Base-by-base conservation (phyloP, 2,113 vertebrate species). In the Ictalurus furcatus region DNA sequence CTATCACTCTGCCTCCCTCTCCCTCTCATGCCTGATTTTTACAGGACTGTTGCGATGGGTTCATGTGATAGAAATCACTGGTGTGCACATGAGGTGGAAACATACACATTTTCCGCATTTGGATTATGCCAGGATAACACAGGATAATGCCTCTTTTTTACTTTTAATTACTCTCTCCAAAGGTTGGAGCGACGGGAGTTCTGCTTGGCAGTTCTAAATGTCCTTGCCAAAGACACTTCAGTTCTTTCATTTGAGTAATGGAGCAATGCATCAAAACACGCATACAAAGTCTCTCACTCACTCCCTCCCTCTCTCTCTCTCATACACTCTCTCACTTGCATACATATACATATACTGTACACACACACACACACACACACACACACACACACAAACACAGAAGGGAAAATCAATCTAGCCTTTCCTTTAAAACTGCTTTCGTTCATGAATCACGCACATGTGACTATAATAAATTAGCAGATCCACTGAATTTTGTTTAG, bases 211-310 rank as follows among this genome's bases (percentile, higher is more conserved):
- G 90, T 59, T 1, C 28, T 89, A 34, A 61, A 80, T 84, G 93
- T 90, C 92, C 93, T 92, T 90, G 85, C 86, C 92, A 94, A 94
- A 91, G 93, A 94, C 92, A 63, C 1, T 4, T 90, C 85, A 63
- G 87, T 44, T 59, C 88, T 92, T 93, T 93, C 87, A 93, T 93
- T 92, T 91, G 81, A 92, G 86, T 91, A 92, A 91, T 92, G 89
- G 86, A 87, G 88, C 74, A 74, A 91, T 83, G 40, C 86, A 87
- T 92, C 65, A 84, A 89, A 65, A 86, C 59, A 71, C 59, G 61
- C n/a, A 85, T 58, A 71, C 9, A 44, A 7, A 12, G 4, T 5
- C 30, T 44, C n/a, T 76, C 73, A 28, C 61, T 65, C 63, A 56
- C 85, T 79, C 58, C 56, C 84, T 48, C 48, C 11, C 67, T 40